Percentiles rank a stretch among this genome's conserved stretches.
These are phyloP conservation scores for Chaetodon trifascialis DNA, from an alignment of 2,113 vertebrate species.

Conservation along the genomic window DNA sequence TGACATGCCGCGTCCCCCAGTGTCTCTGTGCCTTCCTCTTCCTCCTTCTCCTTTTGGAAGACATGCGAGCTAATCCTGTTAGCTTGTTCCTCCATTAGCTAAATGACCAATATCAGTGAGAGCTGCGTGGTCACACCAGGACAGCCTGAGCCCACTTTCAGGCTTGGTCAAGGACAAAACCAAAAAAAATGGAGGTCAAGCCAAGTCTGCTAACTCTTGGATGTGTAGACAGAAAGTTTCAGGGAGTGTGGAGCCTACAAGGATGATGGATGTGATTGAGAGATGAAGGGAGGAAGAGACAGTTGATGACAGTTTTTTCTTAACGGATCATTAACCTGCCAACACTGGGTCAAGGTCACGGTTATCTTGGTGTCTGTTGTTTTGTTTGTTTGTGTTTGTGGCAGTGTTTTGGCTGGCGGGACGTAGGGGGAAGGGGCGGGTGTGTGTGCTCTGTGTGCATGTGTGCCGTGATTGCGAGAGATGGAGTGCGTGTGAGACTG, in stretches of 20 bases:
- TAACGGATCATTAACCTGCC: conserved; percentile 20
- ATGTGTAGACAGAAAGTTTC: conserved; percentile 41
- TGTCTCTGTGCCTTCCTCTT: conserved; percentile 75
- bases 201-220: conserved; percentile 56
- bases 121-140: conserved; percentile 82
- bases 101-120: conserved; percentile 94
- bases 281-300: background rate
- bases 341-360: conserved; percentile 21
- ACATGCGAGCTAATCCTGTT: conserved; percentile 91
- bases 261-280: background rate
- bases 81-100: conserved; percentile 91
- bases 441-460: background rate
- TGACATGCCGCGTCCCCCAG: conserved; percentile 52
- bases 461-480: conserved; percentile 17
- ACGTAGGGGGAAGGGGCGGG: background rate
- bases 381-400: conserved; percentile 51
- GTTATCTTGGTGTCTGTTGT: conserved; percentile 32
- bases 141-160: conserved; percentile 76
- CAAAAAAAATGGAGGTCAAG: conserved; percentile 52
- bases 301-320: conserved; percentile 4
- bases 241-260: background rate
- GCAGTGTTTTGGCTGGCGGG: conserved; percentile 8
- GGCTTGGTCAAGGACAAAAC: conserved; percentile 88
- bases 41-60: conserved; percentile 86
- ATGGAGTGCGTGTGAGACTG: background rate